A percentile compares a stretch with the other conserved stretches of the same genome.
Conservation (phyloP, 2,797 vertebrate species). For the Anas bahamensis region DNA sequence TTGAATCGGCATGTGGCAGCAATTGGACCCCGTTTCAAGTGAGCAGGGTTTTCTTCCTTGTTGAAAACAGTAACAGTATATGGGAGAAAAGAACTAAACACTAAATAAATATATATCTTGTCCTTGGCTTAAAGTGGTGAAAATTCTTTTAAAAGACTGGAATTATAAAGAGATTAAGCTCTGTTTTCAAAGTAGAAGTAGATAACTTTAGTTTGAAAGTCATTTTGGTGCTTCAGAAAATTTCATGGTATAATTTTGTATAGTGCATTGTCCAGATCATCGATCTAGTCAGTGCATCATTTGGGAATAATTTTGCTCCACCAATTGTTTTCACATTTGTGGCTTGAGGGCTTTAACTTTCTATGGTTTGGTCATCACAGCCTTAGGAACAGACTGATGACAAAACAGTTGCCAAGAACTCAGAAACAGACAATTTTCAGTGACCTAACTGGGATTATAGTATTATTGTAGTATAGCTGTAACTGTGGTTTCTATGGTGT, state of each 20-base stretch:
- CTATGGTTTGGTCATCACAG: not conserved
- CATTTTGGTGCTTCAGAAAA: not conserved
- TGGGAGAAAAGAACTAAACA: not conserved
- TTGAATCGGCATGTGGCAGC: constrained; percentile 95
- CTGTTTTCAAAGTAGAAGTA: not conserved
- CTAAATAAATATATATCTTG: not conserved
- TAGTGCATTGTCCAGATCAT: not conserved
- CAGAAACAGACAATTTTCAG: not conserved
- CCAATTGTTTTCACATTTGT: not conserved
- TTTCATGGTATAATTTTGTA: not conserved
- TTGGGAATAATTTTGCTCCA: not conserved
- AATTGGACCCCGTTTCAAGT: constrained; percentile 96
- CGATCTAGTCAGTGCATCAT: not conserved
- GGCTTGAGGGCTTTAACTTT: not conserved
- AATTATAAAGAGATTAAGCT: not conserved
- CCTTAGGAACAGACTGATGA: not conserved
- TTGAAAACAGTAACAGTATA: not conserved
- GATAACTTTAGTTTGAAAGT: not conserved
- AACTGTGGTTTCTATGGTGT: not conserved
- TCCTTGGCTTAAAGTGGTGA: not conserved
- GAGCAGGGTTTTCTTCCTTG: not conserved
- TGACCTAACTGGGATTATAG: not conserved
- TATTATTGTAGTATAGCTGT: not conserved
- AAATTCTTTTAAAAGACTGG: not conserved
- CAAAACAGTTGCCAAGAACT: not conserved